Conservation (phyloP, 2,113 vertebrate species). For the Zootoca vivipara region DNA sequence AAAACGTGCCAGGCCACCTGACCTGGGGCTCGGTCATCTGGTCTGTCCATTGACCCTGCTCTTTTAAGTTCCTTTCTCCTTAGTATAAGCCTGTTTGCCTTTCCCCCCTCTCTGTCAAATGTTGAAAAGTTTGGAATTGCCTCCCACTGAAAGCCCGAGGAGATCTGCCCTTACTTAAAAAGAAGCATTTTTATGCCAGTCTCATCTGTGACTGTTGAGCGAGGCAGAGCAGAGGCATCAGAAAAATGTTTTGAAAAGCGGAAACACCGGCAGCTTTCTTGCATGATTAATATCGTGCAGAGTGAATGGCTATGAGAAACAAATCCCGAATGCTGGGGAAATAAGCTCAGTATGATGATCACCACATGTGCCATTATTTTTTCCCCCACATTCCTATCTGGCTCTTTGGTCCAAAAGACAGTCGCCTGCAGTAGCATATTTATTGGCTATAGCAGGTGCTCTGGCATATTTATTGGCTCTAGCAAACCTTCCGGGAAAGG, state of each 20-base stretch:
- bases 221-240: background rate
- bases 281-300: slow-evolving; percentile 3
- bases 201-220: background rate
- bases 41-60: background rate
- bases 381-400: background rate
- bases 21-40: background rate
- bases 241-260: background rate
- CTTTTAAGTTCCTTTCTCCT: background rate
- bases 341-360: background rate
- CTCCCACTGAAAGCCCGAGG: rapidly evolving
- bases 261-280: slow-evolving; percentile 28
- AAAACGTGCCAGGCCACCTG: background rate
- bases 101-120: background rate
- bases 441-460: background rate
- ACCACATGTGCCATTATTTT: background rate
- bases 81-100: background rate
- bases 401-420: background rate
- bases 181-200: background rate
- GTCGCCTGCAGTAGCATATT: background rate
- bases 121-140: background rate
- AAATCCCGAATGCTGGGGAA: rapidly evolving
- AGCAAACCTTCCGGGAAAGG: too few species aligned
- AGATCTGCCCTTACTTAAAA: background rate
- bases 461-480: too few species aligned
- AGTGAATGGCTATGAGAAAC: background rate